Evolutionary conservation across 64 coral and sea anemone species (phyloP), one percentile per base, ranked within the genome.

Genomic region (Cladopsammia gracilis): DNA sequence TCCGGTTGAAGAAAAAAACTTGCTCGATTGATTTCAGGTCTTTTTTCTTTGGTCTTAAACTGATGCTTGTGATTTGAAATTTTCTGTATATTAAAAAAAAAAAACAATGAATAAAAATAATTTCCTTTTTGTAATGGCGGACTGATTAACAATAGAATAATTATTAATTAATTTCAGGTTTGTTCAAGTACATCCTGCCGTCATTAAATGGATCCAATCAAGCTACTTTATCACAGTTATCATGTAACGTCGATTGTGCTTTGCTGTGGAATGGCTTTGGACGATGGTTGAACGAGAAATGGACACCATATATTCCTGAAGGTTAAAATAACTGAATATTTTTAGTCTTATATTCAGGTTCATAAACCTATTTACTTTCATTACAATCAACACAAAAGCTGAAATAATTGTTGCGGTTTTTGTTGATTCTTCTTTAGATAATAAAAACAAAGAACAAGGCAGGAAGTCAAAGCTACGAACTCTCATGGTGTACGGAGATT

Each of bases 401-500:
- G 45, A 46, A 51, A 50, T 34, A 5, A 42, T 22, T 56, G n/a
- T 79, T 7, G 48, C 34, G 34, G 34, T 34, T 34, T 62, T 61
- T 42, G 20, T 82, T 62, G 7, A 42, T 19, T 25, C 10, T 44
- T 62, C 24, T 77, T 13, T 64, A 70, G 23, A 51, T 22, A 16
- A 92, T 18, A 20, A 46, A 25, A 12, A 26, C 43, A 23, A 62
- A 42, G 24, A 78, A 74, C 53, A 43, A 75, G 45, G 68, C 6
- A 75, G 71, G 48, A 75, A 74, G 3, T 48, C 52, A 6, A 91
- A 73, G 15, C 68, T 92, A 25, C 52, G 83, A 11, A 85, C 79
- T 5, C 70, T 92, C 0, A 92, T 92, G 90, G 54, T 92, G 25
- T 92, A 92, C 47, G 90, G 90, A 74, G 90, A 92, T 62, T 92